A percentile compares a stretch with the other conserved stretches of the same genome.
Conservation (phyloP, 37 sponge, comb jelly and placozoan genomes). For the Hormiphora californensis region DNA sequence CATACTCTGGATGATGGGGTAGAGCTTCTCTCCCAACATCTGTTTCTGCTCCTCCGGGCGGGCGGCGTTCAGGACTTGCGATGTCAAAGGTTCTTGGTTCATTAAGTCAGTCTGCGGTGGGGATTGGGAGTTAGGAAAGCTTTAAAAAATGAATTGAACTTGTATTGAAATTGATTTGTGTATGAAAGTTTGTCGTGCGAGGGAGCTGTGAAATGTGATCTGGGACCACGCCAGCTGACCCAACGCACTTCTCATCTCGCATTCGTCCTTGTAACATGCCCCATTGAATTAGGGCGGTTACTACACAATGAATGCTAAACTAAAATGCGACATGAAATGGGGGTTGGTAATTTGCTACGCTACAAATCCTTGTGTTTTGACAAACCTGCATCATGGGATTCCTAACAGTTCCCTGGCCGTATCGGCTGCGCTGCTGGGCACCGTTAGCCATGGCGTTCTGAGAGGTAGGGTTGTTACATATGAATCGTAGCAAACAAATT, state of each 20-base stretch:
- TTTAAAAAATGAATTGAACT: neutral
- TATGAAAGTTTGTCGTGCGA: too few relatives aligned
- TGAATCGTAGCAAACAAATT: too few relatives aligned
- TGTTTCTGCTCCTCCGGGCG: conserved; percentile 91
- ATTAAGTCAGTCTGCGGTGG: conserved; percentile 20
- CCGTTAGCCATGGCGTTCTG: conserved; percentile 52
- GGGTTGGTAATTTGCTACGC: too few relatives aligned
- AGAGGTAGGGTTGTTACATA: too few relatives aligned
- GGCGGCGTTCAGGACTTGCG: conserved; percentile 57
- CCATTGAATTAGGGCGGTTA: neutral
- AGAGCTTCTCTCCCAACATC: conserved; percentile 89
- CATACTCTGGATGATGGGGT: conserved; percentile 64
- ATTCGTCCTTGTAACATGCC: conserved; percentile 49
- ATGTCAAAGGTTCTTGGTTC: conserved; percentile 15
- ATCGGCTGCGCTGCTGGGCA: conserved; percentile 1
- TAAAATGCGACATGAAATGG: too few relatives aligned
- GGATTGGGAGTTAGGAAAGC: neutral
- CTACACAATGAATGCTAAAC: conserved; percentile 52
- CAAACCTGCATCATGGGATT: conserved; percentile 38
- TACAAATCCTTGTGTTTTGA: too few relatives aligned
- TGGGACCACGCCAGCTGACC: neutral
- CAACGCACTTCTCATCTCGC: neutral
- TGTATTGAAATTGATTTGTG: too few relatives aligned
- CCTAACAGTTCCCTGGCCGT: neutral
- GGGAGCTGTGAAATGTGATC: neutral